phyloP scores from a whole-genome alignment of 2,797 vertebrate species.

The Eremophila alpestris region DNA sequence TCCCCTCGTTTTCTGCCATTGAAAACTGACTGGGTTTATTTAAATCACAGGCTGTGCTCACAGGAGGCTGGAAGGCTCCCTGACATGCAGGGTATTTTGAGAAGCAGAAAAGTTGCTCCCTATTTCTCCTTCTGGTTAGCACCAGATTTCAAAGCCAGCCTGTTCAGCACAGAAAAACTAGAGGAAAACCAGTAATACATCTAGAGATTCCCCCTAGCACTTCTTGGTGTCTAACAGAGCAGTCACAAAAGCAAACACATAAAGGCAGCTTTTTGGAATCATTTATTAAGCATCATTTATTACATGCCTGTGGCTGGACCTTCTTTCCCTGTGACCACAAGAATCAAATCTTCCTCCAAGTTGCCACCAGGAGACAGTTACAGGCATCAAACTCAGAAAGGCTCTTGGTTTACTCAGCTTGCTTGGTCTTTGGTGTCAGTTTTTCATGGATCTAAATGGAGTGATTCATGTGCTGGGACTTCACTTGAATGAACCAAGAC shows the following conservation, averaged over 20 bases:
- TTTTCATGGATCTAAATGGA: not conserved
- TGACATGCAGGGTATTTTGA: not conserved
- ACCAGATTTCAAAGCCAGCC: not conserved
- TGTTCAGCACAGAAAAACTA: not conserved
- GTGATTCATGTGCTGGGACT: not conserved
- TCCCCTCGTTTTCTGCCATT: not conserved
- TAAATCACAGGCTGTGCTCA: not conserved
- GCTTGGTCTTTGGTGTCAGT: not conserved
- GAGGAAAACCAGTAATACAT: not conserved
- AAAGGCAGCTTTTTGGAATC: constrained; percentile 59
- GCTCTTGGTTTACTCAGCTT: not conserved
- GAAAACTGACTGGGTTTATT: not conserved
- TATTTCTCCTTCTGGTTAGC: not conserved
- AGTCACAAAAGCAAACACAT: constrained; percentile 55
- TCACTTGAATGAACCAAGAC: not conserved
- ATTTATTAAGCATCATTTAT: constrained; percentile 67
- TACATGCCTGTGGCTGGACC: constrained; percentile 54
- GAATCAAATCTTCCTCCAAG: constrained; percentile 46
- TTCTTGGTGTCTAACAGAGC: not conserved
- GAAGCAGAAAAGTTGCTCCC: not conserved
- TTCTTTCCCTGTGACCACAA: constrained; percentile 48
- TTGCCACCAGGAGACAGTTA: not conserved
- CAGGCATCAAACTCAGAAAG: not conserved
- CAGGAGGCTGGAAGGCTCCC: not conserved
- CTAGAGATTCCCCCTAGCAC: not conserved